Conservation (phyloP, 2,888 invertebrate species). For the Hydroisotoma schaefferi region DNA sequence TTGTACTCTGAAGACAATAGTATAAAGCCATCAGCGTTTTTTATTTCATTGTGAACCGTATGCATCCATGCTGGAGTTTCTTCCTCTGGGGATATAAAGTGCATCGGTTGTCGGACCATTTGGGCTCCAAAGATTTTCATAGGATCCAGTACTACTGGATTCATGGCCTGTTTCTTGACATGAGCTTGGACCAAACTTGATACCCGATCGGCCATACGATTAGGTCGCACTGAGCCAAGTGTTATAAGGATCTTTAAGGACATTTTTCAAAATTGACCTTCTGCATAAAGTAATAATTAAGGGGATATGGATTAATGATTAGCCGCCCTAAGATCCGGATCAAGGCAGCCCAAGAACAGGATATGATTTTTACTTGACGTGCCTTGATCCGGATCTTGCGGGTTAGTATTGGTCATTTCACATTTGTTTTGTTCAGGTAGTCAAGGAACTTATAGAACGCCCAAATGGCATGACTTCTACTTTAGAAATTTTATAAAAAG, state of each 20-base stretch:
- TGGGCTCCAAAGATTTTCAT: neutral
- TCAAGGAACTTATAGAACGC: too few species aligned
- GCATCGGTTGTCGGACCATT: slow-evolving; percentile 47
- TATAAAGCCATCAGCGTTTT: slow-evolving; percentile 52
- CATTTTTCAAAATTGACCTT: neutral
- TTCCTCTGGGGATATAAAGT: slow-evolving; percentile 47
- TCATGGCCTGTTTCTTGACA: neutral
- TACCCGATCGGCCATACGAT: slow-evolving; percentile 48
- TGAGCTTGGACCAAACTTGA: slow-evolving; percentile 45
- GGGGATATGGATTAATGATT: too few species aligned
- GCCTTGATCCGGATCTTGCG: too few species aligned
- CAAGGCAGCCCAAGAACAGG: too few species aligned
- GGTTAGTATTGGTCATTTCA: too few species aligned
- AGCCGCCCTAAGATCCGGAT: too few species aligned
- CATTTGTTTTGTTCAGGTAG: too few species aligned
- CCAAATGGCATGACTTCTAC: too few species aligned
- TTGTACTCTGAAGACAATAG: slow-evolving; percentile 53
- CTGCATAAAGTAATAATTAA: neutral
- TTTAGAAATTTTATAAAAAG: too few species aligned
- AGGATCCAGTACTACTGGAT: slow-evolving; percentile 13
- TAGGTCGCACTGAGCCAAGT: slow-evolving; percentile 49
- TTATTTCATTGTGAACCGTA: slow-evolving; percentile 46
- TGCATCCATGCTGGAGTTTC: slow-evolving; percentile 49
- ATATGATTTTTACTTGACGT: too few species aligned
- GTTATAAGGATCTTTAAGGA: slow-evolving; percentile 33